Percentiles rank a stretch among this genome's conserved stretches.
phyloP scores from a whole-genome alignment of 2,797 vertebrate species.

The Muscicapa striata region DNA sequence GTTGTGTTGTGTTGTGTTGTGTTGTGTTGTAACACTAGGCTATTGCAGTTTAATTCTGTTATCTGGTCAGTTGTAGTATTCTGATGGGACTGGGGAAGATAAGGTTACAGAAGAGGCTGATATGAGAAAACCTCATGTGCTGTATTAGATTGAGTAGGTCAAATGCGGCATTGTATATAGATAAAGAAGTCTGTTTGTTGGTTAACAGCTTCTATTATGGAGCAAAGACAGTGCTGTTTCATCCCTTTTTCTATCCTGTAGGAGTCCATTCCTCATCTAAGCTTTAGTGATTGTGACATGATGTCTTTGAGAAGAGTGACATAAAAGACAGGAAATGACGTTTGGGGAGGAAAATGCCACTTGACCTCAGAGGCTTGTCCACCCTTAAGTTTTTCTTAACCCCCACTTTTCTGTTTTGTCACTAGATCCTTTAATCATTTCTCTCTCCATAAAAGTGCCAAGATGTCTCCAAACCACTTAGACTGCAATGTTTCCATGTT shows the following conservation, averaged over 20 bases:
- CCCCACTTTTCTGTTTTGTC: slow-evolving; percentile 46
- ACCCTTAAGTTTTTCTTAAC: slow-evolving; percentile 47
- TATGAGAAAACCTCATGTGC: slow-evolving; percentile 12
- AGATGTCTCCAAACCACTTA: slow-evolving; percentile 57
- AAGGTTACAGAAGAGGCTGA: slow-evolving; percentile 51
- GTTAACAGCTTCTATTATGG: slow-evolving; percentile 15
- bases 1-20: slow-evolving; percentile 10
- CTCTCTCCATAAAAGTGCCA: slow-evolving; percentile 70
- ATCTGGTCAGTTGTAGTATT: slow-evolving; percentile 40
- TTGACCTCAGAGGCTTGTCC: slow-evolving; percentile 40
- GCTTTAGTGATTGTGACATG: slow-evolving; percentile 35
- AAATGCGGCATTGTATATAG: not conserved
- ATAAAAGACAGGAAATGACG: slow-evolving; percentile 29
- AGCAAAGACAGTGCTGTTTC: slow-evolving; percentile 21
- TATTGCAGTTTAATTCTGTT: slow-evolving; percentile 10
- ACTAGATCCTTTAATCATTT: slow-evolving; percentile 60
- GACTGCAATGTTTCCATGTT: slow-evolving; percentile 18
- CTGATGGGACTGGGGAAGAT: slow-evolving; percentile 38
- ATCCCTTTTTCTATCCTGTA: slow-evolving; percentile 15
- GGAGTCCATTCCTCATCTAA: slow-evolving; percentile 45
- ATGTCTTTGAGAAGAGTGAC: slow-evolving; percentile 34
- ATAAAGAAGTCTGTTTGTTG: slow-evolving; percentile 11
- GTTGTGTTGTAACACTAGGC: slow-evolving; percentile 24
- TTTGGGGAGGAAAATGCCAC: slow-evolving; percentile 36
- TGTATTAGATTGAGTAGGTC: not conserved